Conservation (phyloP, 2,888 invertebrate species). For the Microchrysa polita region DNA sequence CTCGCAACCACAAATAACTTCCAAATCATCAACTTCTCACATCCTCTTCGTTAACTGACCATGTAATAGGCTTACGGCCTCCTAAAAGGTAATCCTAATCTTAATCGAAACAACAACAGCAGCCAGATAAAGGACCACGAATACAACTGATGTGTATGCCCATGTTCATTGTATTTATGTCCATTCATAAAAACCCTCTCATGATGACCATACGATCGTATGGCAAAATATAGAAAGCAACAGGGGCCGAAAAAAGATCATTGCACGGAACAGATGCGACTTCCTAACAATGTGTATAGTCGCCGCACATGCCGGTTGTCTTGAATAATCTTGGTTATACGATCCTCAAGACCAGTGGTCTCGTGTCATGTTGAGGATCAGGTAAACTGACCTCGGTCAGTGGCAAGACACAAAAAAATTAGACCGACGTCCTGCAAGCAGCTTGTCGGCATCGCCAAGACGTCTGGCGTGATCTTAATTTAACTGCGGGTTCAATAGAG, state of each 20-base stretch:
- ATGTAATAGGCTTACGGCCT: conserved; percentile 31
- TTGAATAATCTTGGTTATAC: neutral
- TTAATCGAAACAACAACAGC: neutral
- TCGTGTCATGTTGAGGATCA: conserved; percentile 26
- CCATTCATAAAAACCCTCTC: conserved; percentile 27
- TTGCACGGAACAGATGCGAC: conserved; percentile 32
- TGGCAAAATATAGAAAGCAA: conserved; percentile 6
- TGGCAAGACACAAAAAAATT: neutral
- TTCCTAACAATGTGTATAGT: conserved; percentile 18
- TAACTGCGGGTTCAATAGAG: neutral
- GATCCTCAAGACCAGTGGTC: conserved; percentile 8
- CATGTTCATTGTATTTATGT: too few relatives aligned
- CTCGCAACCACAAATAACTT: conserved; percentile 30
- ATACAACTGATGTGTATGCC: neutral
- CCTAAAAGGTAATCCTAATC: conserved; percentile 17
- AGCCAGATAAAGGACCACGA: neutral
- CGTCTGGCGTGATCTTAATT: neutral
- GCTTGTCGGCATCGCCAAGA: conserved; percentile 19
- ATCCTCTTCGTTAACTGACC: conserved; percentile 44
- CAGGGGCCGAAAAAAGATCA: conserved; percentile 15
- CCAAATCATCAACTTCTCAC: conserved; percentile 48
- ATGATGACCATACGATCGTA: neutral
- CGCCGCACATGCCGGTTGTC: conserved; percentile 32
- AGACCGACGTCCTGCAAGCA: neutral
- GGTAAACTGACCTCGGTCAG: conserved; percentile 25